Evolutionary conservation across 1,140 invertebrate species (phyloP).

Genomic region (Calephelis virginiensis): DNA sequence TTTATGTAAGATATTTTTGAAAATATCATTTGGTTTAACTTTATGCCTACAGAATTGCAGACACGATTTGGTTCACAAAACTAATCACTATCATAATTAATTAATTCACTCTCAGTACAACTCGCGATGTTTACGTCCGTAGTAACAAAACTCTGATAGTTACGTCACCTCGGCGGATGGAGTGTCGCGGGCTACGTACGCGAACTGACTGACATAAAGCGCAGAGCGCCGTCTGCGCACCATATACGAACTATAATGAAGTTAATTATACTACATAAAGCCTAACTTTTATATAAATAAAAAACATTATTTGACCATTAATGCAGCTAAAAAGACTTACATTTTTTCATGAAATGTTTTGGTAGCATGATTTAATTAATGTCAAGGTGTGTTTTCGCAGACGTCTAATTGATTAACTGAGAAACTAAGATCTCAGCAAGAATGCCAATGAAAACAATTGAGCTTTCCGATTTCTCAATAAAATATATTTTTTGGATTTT

Average conservation of each 20-base stretch:
- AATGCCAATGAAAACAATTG: no score
- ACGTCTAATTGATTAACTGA: no score
- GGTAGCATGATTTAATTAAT: no score
- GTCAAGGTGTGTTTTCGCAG: no score
- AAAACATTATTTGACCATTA: neutral
- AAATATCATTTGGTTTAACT: neutral
- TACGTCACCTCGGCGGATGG: conserved; percentile 29
- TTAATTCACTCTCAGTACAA: neutral
- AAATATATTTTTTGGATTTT: no score
- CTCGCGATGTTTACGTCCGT: conserved; percentile 15
- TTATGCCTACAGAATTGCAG: neutral
- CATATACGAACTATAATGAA: conserved; percentile 26
- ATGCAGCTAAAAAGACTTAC: neutral
- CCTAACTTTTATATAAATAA: neutral
- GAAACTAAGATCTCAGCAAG: no score
- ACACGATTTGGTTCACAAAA: neutral
- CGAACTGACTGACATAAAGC: conserved; percentile 51
- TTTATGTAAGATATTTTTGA: neutral
- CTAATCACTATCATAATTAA: neutral
- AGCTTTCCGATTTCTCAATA: no score
- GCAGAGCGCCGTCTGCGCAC: conserved; percentile 32
- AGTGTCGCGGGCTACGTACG: conserved; percentile 55
- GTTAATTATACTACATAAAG: neutral
- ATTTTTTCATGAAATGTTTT: neutral
- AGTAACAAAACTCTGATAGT: conserved; percentile 16